phyloP scores from a whole-genome alignment of 2,888 invertebrate genomes.

The Scaptodrosophila latifasciaeformis region DNA sequence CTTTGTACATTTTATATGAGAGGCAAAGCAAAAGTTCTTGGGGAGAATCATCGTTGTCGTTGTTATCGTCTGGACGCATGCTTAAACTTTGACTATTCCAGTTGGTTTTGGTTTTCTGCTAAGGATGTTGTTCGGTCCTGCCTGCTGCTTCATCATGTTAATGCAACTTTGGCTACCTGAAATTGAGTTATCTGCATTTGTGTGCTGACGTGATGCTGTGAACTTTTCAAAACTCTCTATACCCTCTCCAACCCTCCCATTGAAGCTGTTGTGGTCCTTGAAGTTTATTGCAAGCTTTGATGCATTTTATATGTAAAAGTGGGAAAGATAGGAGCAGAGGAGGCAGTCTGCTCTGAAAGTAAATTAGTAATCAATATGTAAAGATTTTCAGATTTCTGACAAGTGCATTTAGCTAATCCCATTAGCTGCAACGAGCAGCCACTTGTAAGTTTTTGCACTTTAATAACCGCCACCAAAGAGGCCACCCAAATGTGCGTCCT shows the following conservation, averaged over 20 bases:
- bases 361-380: slow-evolving; percentile 60
- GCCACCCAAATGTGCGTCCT: not conserved
- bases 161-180: slow-evolving; percentile 30
- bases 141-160: slow-evolving; percentile 12
- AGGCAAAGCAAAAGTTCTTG: slow-evolving; percentile 24
- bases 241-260: too few species aligned
- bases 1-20: slow-evolving; percentile 66
- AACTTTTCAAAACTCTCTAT: slow-evolving; percentile 28
- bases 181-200: slow-evolving; percentile 48
- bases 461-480: slow-evolving; percentile 39
- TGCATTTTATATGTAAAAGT: too few species aligned
- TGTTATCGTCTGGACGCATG: slow-evolving; percentile 35
- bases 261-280: too few species aligned
- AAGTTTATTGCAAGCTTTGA: too few species aligned
- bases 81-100: slow-evolving; percentile 27
- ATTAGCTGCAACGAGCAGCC: slow-evolving; percentile 40
- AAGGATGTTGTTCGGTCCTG: too few species aligned
- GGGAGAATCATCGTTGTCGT: slow-evolving; percentile 12
- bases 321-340: too few species aligned
- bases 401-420: slow-evolving; percentile 23
- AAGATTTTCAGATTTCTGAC: slow-evolving; percentile 16
- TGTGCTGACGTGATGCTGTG: slow-evolving; percentile 31
- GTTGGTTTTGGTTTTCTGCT: too few species aligned
- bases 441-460: slow-evolving; percentile 31
- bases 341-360: slow-evolving; percentile 31